phyloP scores from a whole-genome alignment of 2,113 vertebrate species.

The Amphiprion percula region DNA sequence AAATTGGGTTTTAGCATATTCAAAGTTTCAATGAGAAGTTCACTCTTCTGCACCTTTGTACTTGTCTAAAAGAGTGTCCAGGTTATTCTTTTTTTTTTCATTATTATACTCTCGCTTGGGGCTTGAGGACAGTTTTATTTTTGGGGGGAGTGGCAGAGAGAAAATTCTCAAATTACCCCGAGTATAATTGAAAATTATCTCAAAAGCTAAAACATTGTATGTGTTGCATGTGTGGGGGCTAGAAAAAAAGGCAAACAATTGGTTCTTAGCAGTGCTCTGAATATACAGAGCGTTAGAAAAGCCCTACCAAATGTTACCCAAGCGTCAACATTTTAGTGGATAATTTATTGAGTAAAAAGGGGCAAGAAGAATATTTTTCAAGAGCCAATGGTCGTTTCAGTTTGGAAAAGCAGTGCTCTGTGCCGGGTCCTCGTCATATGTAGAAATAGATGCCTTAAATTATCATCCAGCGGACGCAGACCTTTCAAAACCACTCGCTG shows the following conservation, averaged over 20 bases:
- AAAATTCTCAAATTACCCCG: slow-evolving; percentile 84
- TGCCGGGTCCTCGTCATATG: slow-evolving; percentile 39
- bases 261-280: slow-evolving; percentile 33
- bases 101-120: slow-evolving; percentile 88
- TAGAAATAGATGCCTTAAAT: slow-evolving; percentile 80
- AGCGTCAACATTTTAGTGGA: slow-evolving; percentile 21
- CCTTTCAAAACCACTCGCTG: slow-evolving; percentile 40
- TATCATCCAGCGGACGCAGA: slow-evolving; percentile 36
- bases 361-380: slow-evolving; percentile 7
- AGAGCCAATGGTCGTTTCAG: slow-evolving; percentile 12
- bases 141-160: slow-evolving; percentile 73
- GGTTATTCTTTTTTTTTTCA: slow-evolving; percentile 71
- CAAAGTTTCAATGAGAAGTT: slow-evolving; percentile 78
- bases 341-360: slow-evolving; percentile 25
- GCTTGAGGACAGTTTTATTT: slow-evolving; percentile 87
- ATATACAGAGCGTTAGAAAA: background rate
- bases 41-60: slow-evolving; percentile 92
- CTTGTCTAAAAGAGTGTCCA: slow-evolving; percentile 88
- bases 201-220: slow-evolving; percentile 61
- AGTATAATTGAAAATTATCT: slow-evolving; percentile 85
- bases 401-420: slow-evolving; percentile 22
- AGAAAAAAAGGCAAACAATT: background rate
- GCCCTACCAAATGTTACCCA: slow-evolving; percentile 12
- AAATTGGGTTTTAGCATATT: slow-evolving; percentile 84
- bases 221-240: slow-evolving; percentile 68